Conservation (phyloP, 2,888 invertebrate species). For the Pammene fasciana region DNA sequence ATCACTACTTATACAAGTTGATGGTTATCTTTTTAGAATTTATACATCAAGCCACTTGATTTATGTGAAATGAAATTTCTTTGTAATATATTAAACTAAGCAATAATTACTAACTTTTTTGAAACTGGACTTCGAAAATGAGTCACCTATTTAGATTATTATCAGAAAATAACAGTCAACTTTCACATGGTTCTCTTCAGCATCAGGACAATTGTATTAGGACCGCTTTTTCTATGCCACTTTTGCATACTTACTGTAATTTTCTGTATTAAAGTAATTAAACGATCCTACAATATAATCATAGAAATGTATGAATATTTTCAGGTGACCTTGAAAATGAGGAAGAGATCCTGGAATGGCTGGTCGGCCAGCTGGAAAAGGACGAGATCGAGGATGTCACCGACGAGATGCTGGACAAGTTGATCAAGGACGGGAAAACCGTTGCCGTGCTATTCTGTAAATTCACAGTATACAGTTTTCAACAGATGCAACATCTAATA, state of each 20-base stretch:
- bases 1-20: background rate
- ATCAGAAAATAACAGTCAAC: no score
- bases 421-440: conserved; percentile 94
- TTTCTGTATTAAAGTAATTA: no score
- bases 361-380: conserved; percentile 92
- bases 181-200: no score
- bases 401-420: conserved; percentile 95
- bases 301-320: conserved; percentile 37
- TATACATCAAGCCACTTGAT: background rate
- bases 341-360: conserved; percentile 94
- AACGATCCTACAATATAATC: background rate
- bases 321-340: conserved; percentile 92
- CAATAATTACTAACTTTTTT: no score
- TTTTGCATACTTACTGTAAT: no score
- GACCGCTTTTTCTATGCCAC: no score
- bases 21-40: background rate
- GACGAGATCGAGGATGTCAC: conserved; percentile 98
- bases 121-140: no score
- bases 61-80: no score
- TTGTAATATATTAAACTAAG: no score
- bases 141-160: no score
- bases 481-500: conserved; percentile 19
- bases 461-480: conserved; percentile 54
- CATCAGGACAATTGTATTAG: no score
- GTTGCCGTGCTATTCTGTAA: conserved; percentile 96